Conservation (phyloP, 2,797 vertebrate species). For the Moxostoma hubbsi region DNA sequence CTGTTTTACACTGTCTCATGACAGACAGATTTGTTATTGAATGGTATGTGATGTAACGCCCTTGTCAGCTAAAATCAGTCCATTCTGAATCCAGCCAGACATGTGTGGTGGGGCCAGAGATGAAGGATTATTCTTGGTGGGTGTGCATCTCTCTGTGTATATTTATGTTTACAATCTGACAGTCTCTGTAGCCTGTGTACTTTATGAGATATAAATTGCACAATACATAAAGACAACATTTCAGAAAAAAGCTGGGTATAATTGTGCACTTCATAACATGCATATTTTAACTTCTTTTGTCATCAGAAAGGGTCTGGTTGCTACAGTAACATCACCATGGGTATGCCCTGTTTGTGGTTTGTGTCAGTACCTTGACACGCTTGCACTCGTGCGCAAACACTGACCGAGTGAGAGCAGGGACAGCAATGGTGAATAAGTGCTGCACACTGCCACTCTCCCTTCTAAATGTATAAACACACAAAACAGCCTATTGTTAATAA, state of each 20-base stretch:
- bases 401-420: slow-evolving; percentile 30
- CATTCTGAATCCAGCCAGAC: slow-evolving; percentile 40
- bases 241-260: slow-evolving; percentile 52
- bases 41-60: slow-evolving; percentile 7
- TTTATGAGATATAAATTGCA: slow-evolving; percentile 74
- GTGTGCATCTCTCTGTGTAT: slow-evolving; percentile 47
- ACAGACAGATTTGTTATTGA: slow-evolving; percentile 15
- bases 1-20: not conserved
- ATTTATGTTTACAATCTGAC: slow-evolving; percentile 52
- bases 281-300: slow-evolving; percentile 61
- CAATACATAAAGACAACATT: slow-evolving; percentile 75
- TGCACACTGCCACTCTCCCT: not conserved
- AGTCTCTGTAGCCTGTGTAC: slow-evolving; percentile 68
- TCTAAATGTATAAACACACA: not conserved
- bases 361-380: slow-evolving; percentile 51
- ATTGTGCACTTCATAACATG: slow-evolving; percentile 51
- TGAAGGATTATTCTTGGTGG: slow-evolving; percentile 6
- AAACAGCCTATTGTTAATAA: slow-evolving; percentile 31
- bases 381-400: slow-evolving; percentile 16
- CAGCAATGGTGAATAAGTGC: slow-evolving; percentile 7
- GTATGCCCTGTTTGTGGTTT: slow-evolving; percentile 57
- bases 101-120: slow-evolving; percentile 17
- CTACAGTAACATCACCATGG: slow-evolving; percentile 60
- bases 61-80: slow-evolving; percentile 53
- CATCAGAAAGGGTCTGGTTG: slow-evolving; percentile 57